A percentile compares a stretch with the other conserved stretches of the same genome.
phyloP scores from a whole-genome alignment of 2,888 invertebrate species.

The Chymomyza caudatula region DNA sequence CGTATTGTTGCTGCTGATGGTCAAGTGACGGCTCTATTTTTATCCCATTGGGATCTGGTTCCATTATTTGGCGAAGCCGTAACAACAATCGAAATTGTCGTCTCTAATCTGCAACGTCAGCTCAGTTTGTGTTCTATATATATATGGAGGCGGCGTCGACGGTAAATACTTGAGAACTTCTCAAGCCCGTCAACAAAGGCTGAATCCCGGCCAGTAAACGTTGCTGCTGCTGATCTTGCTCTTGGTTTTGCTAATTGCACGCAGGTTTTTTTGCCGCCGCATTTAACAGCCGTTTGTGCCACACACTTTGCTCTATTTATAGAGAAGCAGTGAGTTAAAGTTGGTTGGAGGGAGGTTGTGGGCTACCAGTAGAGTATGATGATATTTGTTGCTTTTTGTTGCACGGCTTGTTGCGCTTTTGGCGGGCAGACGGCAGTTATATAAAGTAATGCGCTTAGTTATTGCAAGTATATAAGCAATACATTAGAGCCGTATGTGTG shows the following conservation, averaged over 20 bases:
- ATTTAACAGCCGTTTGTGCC: slow-evolving; percentile 58
- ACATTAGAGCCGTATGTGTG: slow-evolving; percentile 2
- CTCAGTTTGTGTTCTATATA: slow-evolving; percentile 20
- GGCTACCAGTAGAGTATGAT: too few species aligned
- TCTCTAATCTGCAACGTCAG: slow-evolving; percentile 18
- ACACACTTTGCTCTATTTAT: neutral
- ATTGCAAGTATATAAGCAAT: neutral
- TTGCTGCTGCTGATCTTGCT: slow-evolving; percentile 29
- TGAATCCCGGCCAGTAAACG: slow-evolving; percentile 38
- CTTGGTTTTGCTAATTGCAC: slow-evolving; percentile 28
- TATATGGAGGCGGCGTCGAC: neutral
- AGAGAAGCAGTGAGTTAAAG: neutral
- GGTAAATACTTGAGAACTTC: slow-evolving; percentile 6
- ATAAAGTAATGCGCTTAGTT: slow-evolving; percentile 29
- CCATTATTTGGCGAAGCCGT: slow-evolving; percentile 75
- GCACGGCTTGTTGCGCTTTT: neutral
- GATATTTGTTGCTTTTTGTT: neutral
- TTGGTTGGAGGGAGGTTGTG: neutral
- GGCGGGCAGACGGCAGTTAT: neutral
- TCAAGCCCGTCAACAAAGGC: slow-evolving; percentile 34
- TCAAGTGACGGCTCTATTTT: slow-evolving; percentile 77
- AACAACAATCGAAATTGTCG: slow-evolving; percentile 72
- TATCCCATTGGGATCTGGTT: slow-evolving; percentile 78
- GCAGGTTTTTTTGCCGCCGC: slow-evolving; percentile 53
- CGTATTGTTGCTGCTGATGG: slow-evolving; percentile 75